Base-by-base conservation (phyloP, 1,140 invertebrate genomes). In the Caenorhabditis brenneri region DNA sequence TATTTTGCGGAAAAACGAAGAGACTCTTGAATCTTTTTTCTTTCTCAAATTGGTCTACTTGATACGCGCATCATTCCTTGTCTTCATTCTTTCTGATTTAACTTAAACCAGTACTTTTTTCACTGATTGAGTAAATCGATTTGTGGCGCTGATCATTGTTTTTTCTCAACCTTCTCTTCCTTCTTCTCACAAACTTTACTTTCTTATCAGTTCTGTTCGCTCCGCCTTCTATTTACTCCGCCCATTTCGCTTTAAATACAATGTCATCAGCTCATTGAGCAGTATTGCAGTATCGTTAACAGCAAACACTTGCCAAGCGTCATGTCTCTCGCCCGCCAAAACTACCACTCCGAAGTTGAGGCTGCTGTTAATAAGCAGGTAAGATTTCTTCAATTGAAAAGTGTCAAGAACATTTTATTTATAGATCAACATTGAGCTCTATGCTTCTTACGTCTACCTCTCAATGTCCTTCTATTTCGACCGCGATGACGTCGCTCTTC, bases 401-500 rank as follows among this genome's bases (percentile, higher is more conserved):
- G 10, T 2, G 1, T 33, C 7, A 16, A n/a, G n/a, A 53, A 27
- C 49, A 0, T 81, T n/a, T 6, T n/a, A 12, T 78, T 84, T 58
- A n/a, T 46, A 84, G 82, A 96, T 96, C 87, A 96, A 96, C 91
- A 92, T 95, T 93, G 95, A 96, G 91, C 91, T 96, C 6, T 94
- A 94, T 87, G 95, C 95, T 7, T 94, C 94, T 89, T 96, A 96
- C 91, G 93, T 93, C 46, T 96, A 96, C 91, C 91, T 95, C 89
- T 94, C 94, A 22, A 95, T 96, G 95, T 93, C 94, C 0, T 94
- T 92, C 88, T 93, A 95, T 91, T 95, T 95, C 90, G 93, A 95
- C 88, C 93, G 94, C 53, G 94, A 94, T 88, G 95, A 95, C 91
- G 93, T 96, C 1, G 95, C 94, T 27, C 91, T 95, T 15, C 92